Evolutionary conservation across 2,888 invertebrate genomes (phyloP).

Genomic region (Linyphia triangularis): DNA sequence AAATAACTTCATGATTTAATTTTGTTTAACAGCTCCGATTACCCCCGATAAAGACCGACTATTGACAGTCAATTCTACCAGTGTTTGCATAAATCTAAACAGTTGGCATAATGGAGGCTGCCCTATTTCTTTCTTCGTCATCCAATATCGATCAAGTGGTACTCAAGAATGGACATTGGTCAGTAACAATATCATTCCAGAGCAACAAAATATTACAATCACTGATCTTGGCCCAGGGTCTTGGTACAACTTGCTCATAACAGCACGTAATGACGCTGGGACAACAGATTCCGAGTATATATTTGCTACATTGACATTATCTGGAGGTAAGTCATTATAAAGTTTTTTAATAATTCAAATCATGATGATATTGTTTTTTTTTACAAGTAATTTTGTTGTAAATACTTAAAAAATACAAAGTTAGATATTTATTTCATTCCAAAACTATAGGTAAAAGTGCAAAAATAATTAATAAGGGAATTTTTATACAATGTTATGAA

Average conservation of each 20-base stretch:
- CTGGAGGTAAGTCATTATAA: slow-evolving; percentile 89
- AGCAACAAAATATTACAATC: slow-evolving; percentile 76
- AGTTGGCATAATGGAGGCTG: slow-evolving; percentile 98
- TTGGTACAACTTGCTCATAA: slow-evolving; percentile 94
- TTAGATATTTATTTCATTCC: too few relatives aligned
- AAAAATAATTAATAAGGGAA: too few relatives aligned
- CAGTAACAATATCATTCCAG: slow-evolving; percentile 93
- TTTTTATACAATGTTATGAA: too few relatives aligned
- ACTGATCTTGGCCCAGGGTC: slow-evolving; percentile 92
- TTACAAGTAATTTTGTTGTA: too few relatives aligned
- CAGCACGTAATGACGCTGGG: slow-evolving; percentile 92
- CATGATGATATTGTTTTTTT: too few relatives aligned
- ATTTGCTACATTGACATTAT: slow-evolving; percentile 95
- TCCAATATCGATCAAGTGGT: slow-evolving; percentile 85
- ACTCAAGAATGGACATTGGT: slow-evolving; percentile 93
- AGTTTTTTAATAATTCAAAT: too few relatives aligned
- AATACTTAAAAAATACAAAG: too few relatives aligned
- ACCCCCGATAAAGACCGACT: slow-evolving; percentile 94
- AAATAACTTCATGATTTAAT: neutral
- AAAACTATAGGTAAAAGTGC: too few relatives aligned
- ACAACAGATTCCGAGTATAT: slow-evolving; percentile 96
- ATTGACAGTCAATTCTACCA: slow-evolving; percentile 94
- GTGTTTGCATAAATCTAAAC: slow-evolving; percentile 92
- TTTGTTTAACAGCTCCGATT: slow-evolving; percentile 86
- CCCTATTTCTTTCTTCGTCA: slow-evolving; percentile 96